phyloP scores from a whole-genome alignment of 2,113 vertebrate species.

The Aramus guarauna region DNA sequence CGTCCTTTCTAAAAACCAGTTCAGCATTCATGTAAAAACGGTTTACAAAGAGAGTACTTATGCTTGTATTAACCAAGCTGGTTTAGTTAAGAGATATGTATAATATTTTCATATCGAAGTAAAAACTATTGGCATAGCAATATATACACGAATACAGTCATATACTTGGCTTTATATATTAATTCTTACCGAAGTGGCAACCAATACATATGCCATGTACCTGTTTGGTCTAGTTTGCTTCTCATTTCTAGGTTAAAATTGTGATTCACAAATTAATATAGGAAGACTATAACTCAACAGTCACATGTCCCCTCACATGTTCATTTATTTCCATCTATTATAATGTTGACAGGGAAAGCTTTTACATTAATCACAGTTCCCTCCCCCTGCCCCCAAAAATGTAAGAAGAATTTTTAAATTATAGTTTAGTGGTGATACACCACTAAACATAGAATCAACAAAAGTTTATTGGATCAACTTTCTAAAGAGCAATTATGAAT shows the following conservation, averaged over 20 bases:
- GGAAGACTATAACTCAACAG: not conserved
- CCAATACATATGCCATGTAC: fast-evolving
- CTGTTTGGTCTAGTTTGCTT: not conserved
- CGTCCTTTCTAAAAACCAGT: not conserved
- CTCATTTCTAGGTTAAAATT: not conserved
- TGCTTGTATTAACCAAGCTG: not conserved
- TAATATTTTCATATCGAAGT: not conserved
- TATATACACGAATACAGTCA: not conserved
- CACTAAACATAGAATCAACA: not conserved
- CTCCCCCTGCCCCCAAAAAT: not conserved
- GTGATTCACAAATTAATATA: not conserved
- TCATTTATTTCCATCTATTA: not conserved
- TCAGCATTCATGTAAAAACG: not conserved
- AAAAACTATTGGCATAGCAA: not conserved
- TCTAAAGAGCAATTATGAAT: not conserved
- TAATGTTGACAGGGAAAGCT: not conserved
- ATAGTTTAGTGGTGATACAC: not conserved
- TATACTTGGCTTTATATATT: not conserved
- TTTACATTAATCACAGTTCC: not conserved
- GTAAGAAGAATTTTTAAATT: not conserved
- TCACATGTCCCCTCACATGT: not conserved
- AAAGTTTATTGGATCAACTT: not conserved
- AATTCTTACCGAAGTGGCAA: not conserved
- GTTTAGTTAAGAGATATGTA: not conserved
- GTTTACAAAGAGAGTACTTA: not conserved